A percentile compares a stretch with the other conserved stretches of the same genome.
phyloP scores from a whole-genome alignment of 1,140 invertebrate species.

The Cyphomyrmex costatus region DNA sequence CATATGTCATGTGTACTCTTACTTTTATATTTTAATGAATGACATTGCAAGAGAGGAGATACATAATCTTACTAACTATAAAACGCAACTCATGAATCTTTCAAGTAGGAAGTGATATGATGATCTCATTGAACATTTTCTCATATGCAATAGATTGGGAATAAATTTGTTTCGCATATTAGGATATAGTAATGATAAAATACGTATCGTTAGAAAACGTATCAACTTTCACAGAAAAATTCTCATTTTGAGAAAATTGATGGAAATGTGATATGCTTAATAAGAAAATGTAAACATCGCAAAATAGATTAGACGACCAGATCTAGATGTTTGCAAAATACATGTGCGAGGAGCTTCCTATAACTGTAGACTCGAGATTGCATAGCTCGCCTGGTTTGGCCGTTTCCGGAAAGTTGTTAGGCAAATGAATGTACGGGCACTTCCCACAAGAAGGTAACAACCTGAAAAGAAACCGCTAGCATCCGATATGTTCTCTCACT shows the following conservation, averaged over 20 bases:
- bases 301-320: slow-evolving; percentile 28
- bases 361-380: slow-evolving; percentile 58
- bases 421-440: slow-evolving; percentile 69
- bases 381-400: slow-evolving; percentile 41
- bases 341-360: slow-evolving; percentile 29
- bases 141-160: background rate
- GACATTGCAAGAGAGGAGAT: background rate
- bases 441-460: slow-evolving; percentile 66
- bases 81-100: slow-evolving; percentile 4
- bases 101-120: background rate
- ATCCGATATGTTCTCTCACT: slow-evolving; percentile 45
- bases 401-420: slow-evolving; percentile 70
- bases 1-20: background rate
- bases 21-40: slow-evolving; percentile 13
- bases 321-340: slow-evolving; percentile 21
- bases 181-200: background rate
- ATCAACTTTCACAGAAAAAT: background rate
- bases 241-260: background rate
- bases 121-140: slow-evolving; percentile 14
- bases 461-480: slow-evolving; percentile 70
- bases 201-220: background rate
- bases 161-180: background rate
- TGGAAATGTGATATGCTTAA: background rate
- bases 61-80: background rate
- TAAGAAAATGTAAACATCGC: slow-evolving; percentile 7